phyloP scores from a whole-genome alignment of 2,888 invertebrate genomes.

The Drosophila setosimentum region DNA sequence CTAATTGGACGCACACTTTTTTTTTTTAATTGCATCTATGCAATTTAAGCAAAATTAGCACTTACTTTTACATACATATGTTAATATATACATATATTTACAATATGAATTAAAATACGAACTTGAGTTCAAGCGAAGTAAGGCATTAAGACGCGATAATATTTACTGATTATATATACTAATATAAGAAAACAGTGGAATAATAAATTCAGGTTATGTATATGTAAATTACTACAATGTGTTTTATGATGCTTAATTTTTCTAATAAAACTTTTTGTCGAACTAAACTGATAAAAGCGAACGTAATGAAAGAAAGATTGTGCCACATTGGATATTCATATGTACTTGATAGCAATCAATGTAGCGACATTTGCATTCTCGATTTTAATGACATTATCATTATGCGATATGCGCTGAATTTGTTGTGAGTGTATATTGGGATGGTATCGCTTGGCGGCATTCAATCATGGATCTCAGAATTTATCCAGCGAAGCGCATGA shows the following conservation, averaged over 20 bases:
- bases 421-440: constrained; percentile 13
- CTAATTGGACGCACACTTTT: constrained; percentile 49
- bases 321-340: background rate
- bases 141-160: background rate
- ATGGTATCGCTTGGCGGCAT: constrained; percentile 33
- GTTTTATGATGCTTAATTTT: background rate
- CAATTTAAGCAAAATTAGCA: background rate
- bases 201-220: background rate
- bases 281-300: background rate
- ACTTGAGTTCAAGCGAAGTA: background rate
- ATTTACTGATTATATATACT: background rate
- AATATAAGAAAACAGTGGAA: background rate
- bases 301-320: background rate
- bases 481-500: constrained; percentile 57
- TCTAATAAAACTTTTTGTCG: background rate
- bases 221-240: background rate
- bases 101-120: background rate
- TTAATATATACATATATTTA: background rate
- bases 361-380: constrained; percentile 1
- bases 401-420: background rate
- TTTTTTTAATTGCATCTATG: background rate
- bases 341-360: constrained; percentile 11
- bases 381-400: constrained; percentile 32
- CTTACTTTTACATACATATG: background rate
- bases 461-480: constrained; percentile 43